These are phyloP conservation scores for Pterocles gutturalis DNA, from an alignment of 2,113 vertebrate genomes.

Conservation along the genomic window DNA sequence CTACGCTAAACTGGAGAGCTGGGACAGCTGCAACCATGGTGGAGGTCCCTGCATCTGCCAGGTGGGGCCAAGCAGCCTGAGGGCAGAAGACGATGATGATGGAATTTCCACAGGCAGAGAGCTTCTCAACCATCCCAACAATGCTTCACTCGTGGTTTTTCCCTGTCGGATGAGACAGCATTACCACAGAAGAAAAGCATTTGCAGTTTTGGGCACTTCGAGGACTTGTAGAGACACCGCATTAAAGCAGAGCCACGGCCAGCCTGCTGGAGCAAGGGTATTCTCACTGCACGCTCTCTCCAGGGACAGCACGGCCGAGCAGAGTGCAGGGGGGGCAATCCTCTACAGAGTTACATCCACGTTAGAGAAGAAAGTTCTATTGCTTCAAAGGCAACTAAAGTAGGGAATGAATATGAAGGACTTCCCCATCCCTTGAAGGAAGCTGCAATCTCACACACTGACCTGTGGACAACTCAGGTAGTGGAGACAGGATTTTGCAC, in stretches of 20 bases:
- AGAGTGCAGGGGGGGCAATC: neutral
- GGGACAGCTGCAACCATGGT: accelerated
- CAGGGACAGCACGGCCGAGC: neutral
- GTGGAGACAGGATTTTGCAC: neutral
- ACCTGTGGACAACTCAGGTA: neutral
- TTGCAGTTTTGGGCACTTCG: neutral
- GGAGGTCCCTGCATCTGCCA: neutral
- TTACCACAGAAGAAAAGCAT: neutral
- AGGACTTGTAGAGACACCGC: neutral
- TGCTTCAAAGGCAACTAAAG: neutral
- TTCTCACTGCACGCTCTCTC: neutral
- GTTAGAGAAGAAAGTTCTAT: neutral
- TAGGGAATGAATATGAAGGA: neutral
- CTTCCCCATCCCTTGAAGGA: neutral
- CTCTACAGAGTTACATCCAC: neutral
- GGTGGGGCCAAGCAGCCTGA: neutral
- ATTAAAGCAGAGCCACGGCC: neutral
- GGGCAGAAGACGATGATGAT: neutral
- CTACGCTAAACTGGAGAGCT: neutral
- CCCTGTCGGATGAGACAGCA: neutral
- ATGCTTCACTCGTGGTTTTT: neutral
- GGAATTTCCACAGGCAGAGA: neutral
- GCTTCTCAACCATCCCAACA: neutral
- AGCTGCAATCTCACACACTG: neutral
- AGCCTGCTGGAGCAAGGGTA: neutral